These are phyloP conservation scores for Chelonoidis abingdonii DNA, from an alignment of 2,113 vertebrate species.

Conservation along the genomic window DNA sequence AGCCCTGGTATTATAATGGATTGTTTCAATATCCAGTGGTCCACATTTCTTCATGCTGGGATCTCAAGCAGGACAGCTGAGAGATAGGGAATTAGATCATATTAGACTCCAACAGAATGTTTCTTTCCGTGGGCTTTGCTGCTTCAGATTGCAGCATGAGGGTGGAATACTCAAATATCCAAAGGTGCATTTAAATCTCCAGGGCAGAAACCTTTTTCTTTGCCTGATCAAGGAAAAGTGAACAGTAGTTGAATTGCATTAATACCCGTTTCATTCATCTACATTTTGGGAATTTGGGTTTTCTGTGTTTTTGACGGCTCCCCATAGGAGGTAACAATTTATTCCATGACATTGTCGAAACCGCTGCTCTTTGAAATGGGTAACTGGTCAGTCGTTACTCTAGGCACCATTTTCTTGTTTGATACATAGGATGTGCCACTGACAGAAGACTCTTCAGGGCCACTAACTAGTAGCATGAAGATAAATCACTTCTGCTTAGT, in stretches of 20 bases:
- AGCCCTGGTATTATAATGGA: not conserved
- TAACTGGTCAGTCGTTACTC: not conserved
- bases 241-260: constrained; percentile 23
- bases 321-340: not conserved
- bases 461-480: not conserved
- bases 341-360: not conserved
- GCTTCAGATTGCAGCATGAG: not conserved
- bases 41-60: not conserved
- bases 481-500: constrained; percentile 44
- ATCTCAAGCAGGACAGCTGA: not conserved
- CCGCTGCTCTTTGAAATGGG: not conserved
- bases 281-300: not conserved
- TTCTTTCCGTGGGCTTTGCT: constrained; percentile 16
- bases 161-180: not conserved
- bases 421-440: rapidly evolving
- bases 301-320: not conserved
- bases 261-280: not conserved
- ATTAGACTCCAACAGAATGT: not conserved
- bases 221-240: constrained; percentile 26
- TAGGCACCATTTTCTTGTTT: constrained; percentile 11
- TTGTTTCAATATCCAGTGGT: not conserved
- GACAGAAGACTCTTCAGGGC: not conserved
- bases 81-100: not conserved
- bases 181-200: not conserved
- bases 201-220: not conserved